Evolutionary conservation across 2,888 invertebrate genomes (phyloP).

Genomic region (Exocentrus adspersus): DNA sequence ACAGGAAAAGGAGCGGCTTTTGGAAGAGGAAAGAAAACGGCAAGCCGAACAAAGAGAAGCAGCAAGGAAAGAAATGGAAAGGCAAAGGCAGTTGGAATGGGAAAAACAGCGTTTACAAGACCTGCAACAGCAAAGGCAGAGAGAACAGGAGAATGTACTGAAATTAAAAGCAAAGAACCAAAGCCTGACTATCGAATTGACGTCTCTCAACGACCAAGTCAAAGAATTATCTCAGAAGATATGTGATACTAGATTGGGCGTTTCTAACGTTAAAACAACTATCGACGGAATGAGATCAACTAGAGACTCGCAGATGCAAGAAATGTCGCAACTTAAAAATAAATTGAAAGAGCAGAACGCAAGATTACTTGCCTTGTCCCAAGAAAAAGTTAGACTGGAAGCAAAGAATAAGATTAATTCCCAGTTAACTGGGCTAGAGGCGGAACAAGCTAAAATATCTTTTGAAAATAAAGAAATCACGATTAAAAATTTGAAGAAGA

Average conservation of each 20-base stretch:
- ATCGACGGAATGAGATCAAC: constrained; percentile 96
- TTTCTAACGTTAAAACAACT: constrained; percentile 91
- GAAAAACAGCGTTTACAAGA: constrained; percentile 88
- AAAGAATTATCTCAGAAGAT: constrained; percentile 84
- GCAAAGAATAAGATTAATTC: constrained; percentile 72
- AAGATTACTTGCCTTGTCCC: constrained; percentile 79
- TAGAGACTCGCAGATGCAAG: constrained; percentile 89
- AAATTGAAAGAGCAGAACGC: constrained; percentile 87
- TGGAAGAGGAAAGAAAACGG: constrained; percentile 78
- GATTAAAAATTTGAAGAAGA: constrained; percentile 70
- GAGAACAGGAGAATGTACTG: constrained; percentile 85
- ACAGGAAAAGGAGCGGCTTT: constrained; percentile 77
- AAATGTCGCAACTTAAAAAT: constrained; percentile 84
- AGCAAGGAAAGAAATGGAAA: constrained; percentile 89
- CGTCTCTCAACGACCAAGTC: constrained; percentile 69
- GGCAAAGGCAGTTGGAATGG: constrained; percentile 95
- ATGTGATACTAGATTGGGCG: constrained; percentile 82
- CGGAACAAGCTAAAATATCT: constrained; percentile 70
- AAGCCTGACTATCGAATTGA: constrained; percentile 81
- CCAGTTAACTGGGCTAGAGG: constrained; percentile 62
- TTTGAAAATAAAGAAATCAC: constrained; percentile 75
- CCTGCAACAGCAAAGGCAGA: constrained; percentile 84
- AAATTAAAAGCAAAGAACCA: constrained; percentile 90
- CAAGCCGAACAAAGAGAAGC: constrained; percentile 82
- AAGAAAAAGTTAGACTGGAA: constrained; percentile 84